phyloP scores from a whole-genome alignment of 2,797 vertebrate species.

The Aphelocoma californica region DNA sequence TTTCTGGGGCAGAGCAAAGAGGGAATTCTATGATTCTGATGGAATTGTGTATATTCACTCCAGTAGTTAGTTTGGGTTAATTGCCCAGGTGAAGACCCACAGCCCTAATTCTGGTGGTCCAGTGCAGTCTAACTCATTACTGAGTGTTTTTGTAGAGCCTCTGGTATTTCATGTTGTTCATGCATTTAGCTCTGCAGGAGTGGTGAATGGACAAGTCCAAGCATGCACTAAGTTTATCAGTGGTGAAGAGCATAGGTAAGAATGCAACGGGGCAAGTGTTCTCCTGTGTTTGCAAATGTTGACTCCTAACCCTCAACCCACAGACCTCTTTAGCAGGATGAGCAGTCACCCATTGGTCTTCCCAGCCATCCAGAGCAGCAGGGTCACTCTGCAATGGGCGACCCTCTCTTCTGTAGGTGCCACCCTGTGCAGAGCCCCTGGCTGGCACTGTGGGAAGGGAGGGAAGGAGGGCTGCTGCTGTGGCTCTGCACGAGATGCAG shows the following conservation, averaged over 20 bases:
- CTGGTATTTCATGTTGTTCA: neutral
- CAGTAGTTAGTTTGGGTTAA: neutral
- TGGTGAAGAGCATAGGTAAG: neutral
- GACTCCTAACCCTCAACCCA: neutral
- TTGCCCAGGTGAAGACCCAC: neutral
- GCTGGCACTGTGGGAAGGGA: neutral
- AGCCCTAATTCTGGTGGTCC: neutral
- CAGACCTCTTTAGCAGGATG: neutral
- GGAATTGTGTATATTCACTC: neutral
- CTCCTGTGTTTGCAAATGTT: neutral
- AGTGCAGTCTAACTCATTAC: neutral
- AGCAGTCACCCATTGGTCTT: neutral
- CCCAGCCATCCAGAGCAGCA: neutral
- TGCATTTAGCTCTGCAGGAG: neutral
- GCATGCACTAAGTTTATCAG: neutral
- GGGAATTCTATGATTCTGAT: neutral
- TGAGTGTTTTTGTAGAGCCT: neutral
- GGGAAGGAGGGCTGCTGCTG: neutral
- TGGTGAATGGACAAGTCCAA: neutral
- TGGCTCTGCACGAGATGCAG: neutral
- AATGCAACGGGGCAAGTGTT: neutral
- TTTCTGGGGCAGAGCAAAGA: neutral
- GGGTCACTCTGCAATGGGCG: fast-evolving
- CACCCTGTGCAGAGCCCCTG: fast-evolving
- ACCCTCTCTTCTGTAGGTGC: neutral